Base-by-base conservation (phyloP, 2,113 vertebrate species). In the Perccottus glenii region DNA sequence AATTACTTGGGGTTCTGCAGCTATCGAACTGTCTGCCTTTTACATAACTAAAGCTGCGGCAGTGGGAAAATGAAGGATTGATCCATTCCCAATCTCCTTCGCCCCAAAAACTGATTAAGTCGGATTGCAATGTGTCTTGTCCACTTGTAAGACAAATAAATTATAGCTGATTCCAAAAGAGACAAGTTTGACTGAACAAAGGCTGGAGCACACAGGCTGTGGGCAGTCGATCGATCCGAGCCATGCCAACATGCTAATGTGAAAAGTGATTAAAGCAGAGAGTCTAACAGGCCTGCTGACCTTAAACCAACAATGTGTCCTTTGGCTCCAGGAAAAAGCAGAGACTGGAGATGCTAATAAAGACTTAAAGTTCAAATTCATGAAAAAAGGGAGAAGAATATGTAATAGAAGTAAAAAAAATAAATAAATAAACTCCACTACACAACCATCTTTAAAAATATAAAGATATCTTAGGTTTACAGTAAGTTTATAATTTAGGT, bases 111-210 rank as follows among this genome's bases (percentile, higher is more conserved):
- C 56, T 78, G 82, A 88, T 84, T 78, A 81, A 82, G 78, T 33
- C 0, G 53, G 63, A 56, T 65, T 64, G 59, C 63, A 71, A 55
- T 73, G 57, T 51, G 40, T 81, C 81, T 76, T 62, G 45, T 67
- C 40, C 60, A 70, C 72, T 85, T 82, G 67, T 80, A 75, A 71
- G 65, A 85, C 78, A 84, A 75, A 86, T 86, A 80, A 84, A 87
- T 90, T 64, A 80, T 49, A 43, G 62, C 57, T 75, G 73, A 79
- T 88, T 88, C 6, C 15, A 81, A 82, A 84, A 8, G 64, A 57
- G 82, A 73, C 79, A 59, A 55, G 58, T 70, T 62, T 77, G 82
- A 84, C 48, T 87, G 81, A 87, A 82, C 72, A 76, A 76, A 76
- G 73, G 52, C 67, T 56, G 68, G 67, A 74, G 56, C 53, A 57